Evolutionary conservation across 2,797 vertebrate species (phyloP).

Genomic region (Octomys mimax): DNA sequence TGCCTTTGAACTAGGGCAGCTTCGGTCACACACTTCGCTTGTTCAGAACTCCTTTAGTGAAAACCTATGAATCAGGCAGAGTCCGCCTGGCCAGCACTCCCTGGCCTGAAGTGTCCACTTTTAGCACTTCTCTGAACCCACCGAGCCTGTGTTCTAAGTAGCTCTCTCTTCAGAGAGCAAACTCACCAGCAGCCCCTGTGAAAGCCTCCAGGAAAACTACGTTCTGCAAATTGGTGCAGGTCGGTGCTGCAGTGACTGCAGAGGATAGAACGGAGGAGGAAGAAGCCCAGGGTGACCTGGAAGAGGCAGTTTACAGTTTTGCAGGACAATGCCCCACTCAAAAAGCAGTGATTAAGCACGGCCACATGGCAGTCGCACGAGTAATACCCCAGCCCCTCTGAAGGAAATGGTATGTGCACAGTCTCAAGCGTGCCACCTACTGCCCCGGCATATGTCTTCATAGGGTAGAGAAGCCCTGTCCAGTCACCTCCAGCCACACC

Average conservation of each 20-base stretch:
- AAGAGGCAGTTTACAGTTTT: neutral
- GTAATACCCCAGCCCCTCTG: neutral
- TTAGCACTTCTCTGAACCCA: conserved; percentile 20
- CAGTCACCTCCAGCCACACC: too few species aligned
- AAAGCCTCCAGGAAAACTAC: neutral
- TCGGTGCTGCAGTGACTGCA: neutral
- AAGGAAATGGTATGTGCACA: neutral
- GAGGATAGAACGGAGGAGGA: neutral
- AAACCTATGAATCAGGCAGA: neutral
- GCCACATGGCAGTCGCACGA: neutral
- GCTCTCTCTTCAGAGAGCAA: neutral
- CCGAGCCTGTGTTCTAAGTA: neutral
- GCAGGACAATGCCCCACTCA: neutral
- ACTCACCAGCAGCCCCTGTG: neutral
- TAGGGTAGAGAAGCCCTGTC: neutral
- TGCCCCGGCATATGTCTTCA: neutral
- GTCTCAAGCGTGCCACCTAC: neutral
- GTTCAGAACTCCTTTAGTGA: conserved; percentile 42
- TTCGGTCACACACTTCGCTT: conserved; percentile 49
- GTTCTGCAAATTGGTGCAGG: neutral
- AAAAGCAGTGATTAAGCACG: neutral
- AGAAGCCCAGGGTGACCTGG: neutral
- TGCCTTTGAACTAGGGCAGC: conserved; percentile 63
- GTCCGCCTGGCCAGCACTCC: neutral
- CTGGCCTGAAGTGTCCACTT: neutral